Evolutionary conservation across 2,888 invertebrate species (phyloP).

Genomic region (Melanotus villosus): DNA sequence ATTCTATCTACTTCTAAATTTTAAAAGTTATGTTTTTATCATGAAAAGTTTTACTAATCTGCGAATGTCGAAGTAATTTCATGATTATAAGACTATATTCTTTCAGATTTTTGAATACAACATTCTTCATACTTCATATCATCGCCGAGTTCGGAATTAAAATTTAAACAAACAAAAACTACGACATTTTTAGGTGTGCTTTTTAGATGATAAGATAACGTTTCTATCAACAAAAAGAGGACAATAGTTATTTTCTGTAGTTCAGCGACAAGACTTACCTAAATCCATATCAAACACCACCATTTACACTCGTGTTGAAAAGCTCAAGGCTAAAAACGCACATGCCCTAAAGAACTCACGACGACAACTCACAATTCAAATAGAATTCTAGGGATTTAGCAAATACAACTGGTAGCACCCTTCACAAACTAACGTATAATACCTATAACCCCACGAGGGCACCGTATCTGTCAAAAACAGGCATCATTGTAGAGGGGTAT

Average conservation of each 20-base stretch:
- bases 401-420: constrained; percentile 31
- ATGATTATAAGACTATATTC: too few species aligned
- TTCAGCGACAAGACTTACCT: constrained; percentile 14
- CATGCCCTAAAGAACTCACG: not conserved
- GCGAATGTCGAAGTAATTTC: too few species aligned
- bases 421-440: constrained; percentile 36
- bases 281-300: constrained; percentile 30
- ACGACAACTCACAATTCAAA: not conserved
- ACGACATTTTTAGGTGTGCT: too few species aligned
- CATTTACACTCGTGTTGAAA: constrained; percentile 10
- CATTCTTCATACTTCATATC: too few species aligned
- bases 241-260: not conserved
- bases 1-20: too few species aligned
- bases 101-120: too few species aligned
- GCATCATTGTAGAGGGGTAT: constrained; percentile 42
- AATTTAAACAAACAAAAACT: too few species aligned
- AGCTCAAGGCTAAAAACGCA: not conserved
- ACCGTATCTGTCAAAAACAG: constrained; percentile 48
- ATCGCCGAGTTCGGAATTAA: too few species aligned
- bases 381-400: constrained; percentile 16
- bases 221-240: too few species aligned
- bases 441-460: constrained; percentile 38
- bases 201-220: too few species aligned
- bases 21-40: too few species aligned
- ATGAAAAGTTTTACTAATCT: too few species aligned